phyloP scores from a whole-genome alignment of 1,140 invertebrate species.

The Augochlora pura region DNA sequence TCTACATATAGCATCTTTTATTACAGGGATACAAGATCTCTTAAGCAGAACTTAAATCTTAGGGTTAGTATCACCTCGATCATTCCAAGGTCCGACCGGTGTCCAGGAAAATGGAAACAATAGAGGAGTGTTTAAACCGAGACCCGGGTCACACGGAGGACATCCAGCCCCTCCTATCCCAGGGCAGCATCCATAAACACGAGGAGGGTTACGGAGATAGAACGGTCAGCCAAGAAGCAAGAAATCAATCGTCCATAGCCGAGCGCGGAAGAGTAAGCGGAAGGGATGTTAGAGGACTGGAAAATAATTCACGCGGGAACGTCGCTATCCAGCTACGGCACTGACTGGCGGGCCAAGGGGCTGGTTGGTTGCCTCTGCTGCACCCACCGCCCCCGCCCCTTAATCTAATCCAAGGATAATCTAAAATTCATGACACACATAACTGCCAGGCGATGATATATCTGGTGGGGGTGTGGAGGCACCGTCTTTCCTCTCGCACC shows the following conservation, averaged over 20 bases:
- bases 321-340: slow-evolving; percentile 12
- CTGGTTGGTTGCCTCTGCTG: slow-evolving; percentile 41
- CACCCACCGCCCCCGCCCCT: slow-evolving; percentile 64
- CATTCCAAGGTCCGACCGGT: too few relatives aligned
- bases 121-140: too few relatives aligned
- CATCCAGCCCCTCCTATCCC: too few relatives aligned
- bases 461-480: slow-evolving; percentile 72
- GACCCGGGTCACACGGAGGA: too few relatives aligned
- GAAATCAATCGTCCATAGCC: slow-evolving; percentile 47
- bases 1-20: too few relatives aligned
- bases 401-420: slow-evolving; percentile 79
- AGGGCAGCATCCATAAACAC: background rate
- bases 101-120: too few relatives aligned
- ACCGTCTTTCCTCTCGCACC: slow-evolving; percentile 47
- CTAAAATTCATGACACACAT: slow-evolving; percentile 80
- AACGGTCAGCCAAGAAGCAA: slow-evolving; percentile 17
- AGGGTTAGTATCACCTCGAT: too few relatives aligned
- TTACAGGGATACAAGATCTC: too few relatives aligned
- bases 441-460: slow-evolving; percentile 80
- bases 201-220: background rate
- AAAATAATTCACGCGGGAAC: slow-evolving; percentile 45
- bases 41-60: too few relatives aligned
- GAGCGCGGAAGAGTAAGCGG: background rate
- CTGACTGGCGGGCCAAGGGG: slow-evolving; percentile 63
- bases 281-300: background rate